Percentiles rank a stretch among this genome's conserved stretches.
phyloP scores from a whole-genome alignment of 2,797 vertebrate genomes.

The Premnoplex brunnescens region DNA sequence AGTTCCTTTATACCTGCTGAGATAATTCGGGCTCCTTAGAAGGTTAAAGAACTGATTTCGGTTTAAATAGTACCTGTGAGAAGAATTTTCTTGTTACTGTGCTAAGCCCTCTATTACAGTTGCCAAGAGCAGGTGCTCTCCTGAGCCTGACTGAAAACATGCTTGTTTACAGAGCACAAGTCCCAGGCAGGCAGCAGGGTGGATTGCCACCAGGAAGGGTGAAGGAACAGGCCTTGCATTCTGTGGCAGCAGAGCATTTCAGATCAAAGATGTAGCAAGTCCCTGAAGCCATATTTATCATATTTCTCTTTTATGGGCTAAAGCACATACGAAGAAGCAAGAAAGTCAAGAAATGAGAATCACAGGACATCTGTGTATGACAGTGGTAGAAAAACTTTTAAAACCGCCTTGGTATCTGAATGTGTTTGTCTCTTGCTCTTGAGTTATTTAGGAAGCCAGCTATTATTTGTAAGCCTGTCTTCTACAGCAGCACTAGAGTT shows the following conservation, averaged over 20 bases:
- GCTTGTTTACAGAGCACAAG: rapidly evolving
- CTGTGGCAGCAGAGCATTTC: neutral
- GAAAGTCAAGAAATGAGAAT: neutral
- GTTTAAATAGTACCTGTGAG: neutral
- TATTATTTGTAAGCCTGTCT: neutral
- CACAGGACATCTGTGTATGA: neutral
- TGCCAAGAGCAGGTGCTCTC: neutral
- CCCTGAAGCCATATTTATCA: neutral
- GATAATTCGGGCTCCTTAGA: neutral
- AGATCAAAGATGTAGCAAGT: neutral
- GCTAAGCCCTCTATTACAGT: neutral
- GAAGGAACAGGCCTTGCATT: neutral
- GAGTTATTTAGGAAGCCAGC: neutral
- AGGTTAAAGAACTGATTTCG: neutral
- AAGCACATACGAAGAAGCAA: neutral
- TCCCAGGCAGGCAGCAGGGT: neutral
- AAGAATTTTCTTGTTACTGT: neutral
- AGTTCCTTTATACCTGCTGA: neutral
- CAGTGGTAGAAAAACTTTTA: neutral
- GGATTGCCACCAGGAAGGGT: neutral
- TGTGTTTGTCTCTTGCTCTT: neutral
- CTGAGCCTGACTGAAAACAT: neutral
- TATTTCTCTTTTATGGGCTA: neutral
- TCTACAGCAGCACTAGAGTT: neutral
- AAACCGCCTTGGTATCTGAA: neutral